Evolutionary conservation across 1,140 invertebrate genomes (phyloP), one percentile per base, ranked within the genome.

Genomic region (Drosophila lowei): DNA sequence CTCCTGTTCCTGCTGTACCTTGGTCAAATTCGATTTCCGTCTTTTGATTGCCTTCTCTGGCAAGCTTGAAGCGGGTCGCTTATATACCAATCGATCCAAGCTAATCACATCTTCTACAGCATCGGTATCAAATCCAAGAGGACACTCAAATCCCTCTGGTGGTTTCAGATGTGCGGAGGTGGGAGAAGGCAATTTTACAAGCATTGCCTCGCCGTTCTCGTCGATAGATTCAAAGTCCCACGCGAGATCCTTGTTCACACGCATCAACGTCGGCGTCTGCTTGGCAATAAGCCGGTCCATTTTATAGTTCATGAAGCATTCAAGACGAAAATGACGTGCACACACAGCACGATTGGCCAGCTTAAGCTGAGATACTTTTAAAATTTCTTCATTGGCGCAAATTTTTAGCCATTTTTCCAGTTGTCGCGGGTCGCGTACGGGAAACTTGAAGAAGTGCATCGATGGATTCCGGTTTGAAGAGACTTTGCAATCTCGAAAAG

Each of bases 361-460:
- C 65, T 92, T 92, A 16, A 77, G 76, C 11, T 79, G 67, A 11
- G 89, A 73, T 42, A 92, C 70, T 49, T 91, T 79, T 28, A 88
- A 81, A 92, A 68, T 85, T 49, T 57, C 79, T 71, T 75, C 86
- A 89, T 77, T 77, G 6, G 80, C 70, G 15, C 73, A 75, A 48
- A 92, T 91, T 46, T 72, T 71, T 5, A 92, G 77, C 93, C 93
- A 93, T 41, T 77, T 59, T 38, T 68, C 66, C n/a, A 91, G 90
- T 6, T 91, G 76, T 34, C 86, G 74, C 13, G 64, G 73, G 55
- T 93, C 86, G 47, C 91, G 92, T 3, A 92, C 75, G 0, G 93
- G 93, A 34, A 92, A 91, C 62, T 92, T 92, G 43, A 93, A 93
- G 54, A 93, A 93, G 64, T 93, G 92, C 59, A 92, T 88, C 53